phyloP scores from a whole-genome alignment of 2,797 vertebrate genomes.

The Myiothlypis coronata region DNA sequence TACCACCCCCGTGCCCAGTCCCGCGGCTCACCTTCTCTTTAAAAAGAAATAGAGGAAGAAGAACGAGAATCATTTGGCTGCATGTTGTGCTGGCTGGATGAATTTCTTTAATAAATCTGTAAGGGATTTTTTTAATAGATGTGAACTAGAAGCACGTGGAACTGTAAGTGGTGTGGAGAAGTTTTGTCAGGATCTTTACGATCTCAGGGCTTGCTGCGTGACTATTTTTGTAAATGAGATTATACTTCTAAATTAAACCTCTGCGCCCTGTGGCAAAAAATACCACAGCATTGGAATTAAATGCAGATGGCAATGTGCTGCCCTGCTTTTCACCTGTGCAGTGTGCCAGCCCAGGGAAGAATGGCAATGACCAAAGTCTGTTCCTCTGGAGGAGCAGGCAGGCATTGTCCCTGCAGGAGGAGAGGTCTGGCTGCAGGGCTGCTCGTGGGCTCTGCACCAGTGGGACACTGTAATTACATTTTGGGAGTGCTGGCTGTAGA shows the following conservation, averaged over 20 bases:
- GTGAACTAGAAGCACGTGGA: neutral
- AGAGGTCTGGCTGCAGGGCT: neutral
- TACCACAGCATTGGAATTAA: neutral
- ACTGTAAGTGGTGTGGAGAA: too few relatives aligned
- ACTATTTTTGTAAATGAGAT: neutral
- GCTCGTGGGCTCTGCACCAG: neutral
- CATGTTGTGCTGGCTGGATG: neutral
- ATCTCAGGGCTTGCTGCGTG: neutral
- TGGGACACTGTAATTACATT: rapidly evolving
- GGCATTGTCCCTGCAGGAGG: neutral
- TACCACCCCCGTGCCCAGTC: neutral
- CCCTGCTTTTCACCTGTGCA: neutral
- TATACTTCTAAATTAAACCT: neutral
- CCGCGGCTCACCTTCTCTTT: neutral
- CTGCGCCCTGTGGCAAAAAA: neutral
- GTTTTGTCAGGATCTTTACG: neutral
- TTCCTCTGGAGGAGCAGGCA: neutral
- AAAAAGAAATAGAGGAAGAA: neutral
- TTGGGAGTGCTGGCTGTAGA: neutral
- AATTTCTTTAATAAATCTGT: neutral
- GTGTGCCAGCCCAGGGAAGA: neutral
- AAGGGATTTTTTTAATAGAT: neutral
- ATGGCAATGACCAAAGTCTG: neutral
- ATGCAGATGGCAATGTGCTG: neutral
- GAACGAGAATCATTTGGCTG: neutral